Conservation (phyloP, 2,113 vertebrate species). For the Dolichotis patagonum region DNA sequence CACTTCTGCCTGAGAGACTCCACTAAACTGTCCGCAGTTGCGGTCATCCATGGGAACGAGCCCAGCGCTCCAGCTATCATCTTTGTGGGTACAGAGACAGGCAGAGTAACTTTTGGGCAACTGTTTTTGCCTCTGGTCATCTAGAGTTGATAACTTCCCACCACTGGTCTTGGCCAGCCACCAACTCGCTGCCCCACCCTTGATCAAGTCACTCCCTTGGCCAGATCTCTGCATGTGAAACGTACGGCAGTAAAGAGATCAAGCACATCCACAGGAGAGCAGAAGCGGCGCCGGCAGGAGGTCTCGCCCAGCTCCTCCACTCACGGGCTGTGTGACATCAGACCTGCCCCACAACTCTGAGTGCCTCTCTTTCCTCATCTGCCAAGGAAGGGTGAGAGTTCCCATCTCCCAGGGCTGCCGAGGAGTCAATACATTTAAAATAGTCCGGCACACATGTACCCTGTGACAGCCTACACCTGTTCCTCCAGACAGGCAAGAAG, state of each 20-base stretch:
- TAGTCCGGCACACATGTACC: neutral
- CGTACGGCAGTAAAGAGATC: neutral
- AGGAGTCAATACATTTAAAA: neutral
- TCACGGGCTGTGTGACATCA: neutral
- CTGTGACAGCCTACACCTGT: no score
- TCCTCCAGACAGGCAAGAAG: no score
- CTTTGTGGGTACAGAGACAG: accelerated
- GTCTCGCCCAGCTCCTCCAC: neutral
- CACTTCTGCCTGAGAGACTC: neutral
- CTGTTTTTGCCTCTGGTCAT: neutral
- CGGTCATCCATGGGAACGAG: neutral
- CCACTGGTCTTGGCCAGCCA: no score
- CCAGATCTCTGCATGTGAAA: neutral
- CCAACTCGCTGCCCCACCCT: no score
- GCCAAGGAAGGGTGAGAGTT: neutral
- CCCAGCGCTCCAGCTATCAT: neutral
- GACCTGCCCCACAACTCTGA: neutral
- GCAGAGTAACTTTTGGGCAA: neutral
- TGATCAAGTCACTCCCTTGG: neutral
- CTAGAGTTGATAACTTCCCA: neutral
- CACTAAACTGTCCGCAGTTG: neutral
- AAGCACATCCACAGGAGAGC: neutral
- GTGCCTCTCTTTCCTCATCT: neutral
- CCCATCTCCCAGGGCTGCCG: neutral
- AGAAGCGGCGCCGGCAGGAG: neutral